Conservation (phyloP, 2,797 vertebrate genomes). For the Gambusia yucatana region DNA sequence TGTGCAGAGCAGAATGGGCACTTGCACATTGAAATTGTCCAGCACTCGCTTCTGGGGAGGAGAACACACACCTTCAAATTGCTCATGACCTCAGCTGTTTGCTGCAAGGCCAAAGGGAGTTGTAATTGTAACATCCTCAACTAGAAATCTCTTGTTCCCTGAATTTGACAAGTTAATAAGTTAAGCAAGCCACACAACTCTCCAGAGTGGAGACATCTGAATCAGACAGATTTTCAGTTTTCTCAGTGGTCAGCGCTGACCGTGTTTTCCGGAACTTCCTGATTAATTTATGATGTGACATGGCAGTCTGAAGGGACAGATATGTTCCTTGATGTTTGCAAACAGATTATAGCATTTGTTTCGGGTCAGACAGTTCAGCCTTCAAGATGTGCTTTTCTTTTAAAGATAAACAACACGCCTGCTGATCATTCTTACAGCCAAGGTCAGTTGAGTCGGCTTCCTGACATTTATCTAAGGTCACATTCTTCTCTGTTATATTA, state of each 20-base stretch:
- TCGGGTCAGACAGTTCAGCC: slow-evolving; percentile 27
- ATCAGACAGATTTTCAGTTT: slow-evolving; percentile 20
- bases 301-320: slow-evolving; percentile 10
- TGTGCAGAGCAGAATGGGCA: background rate
- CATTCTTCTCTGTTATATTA: background rate
- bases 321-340: background rate
- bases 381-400: slow-evolving; percentile 32
- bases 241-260: slow-evolving; percentile 45
- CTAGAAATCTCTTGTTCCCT: background rate
- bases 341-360: slow-evolving; percentile 35
- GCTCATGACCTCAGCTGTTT: background rate
- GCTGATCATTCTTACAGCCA: background rate
- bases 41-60: background rate
- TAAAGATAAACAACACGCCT: background rate
- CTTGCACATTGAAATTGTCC: background rate
- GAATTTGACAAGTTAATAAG: background rate
- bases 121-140: background rate
- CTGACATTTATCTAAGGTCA: background rate
- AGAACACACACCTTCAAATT: background rate
- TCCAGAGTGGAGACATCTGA: background rate
- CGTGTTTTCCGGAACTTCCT: slow-evolving; percentile 30
- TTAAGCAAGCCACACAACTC: background rate
- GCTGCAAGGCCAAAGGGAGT: background rate
- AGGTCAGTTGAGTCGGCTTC: background rate
- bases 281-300: slow-evolving; percentile 27